Conservation (phyloP, 2,113 vertebrate genomes). For the Etia nguti region DNA sequence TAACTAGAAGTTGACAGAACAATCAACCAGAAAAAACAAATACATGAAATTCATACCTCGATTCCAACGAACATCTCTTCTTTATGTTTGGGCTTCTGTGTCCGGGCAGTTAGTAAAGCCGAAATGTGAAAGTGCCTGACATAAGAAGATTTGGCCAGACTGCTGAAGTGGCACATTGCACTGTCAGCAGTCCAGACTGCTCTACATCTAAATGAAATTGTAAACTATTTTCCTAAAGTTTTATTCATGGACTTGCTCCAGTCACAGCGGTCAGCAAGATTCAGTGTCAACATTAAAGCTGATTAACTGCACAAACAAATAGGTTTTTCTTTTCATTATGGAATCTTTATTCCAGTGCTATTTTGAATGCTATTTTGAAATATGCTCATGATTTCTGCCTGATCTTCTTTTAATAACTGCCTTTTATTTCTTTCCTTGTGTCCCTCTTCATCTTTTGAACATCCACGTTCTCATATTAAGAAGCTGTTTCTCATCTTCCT, state of each 20-base stretch:
- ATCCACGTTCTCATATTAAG: neutral
- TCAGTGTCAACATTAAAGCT: neutral
- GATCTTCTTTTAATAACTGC: neutral
- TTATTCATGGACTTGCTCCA: neutral
- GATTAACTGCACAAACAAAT: neutral
- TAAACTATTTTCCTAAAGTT: neutral
- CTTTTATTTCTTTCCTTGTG: neutral
- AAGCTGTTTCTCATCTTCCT: neutral
- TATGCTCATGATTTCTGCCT: neutral
- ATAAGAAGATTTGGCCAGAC: neutral
- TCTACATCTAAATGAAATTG: neutral
- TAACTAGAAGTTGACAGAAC: neutral
- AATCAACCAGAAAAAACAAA: neutral
- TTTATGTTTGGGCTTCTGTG: neutral
- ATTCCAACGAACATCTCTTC: neutral
- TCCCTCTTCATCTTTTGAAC: neutral
- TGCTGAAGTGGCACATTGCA: neutral
- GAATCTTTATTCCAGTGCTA: neutral
- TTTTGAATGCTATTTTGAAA: neutral
- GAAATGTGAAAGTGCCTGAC: neutral
- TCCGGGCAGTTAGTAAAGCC: neutral
- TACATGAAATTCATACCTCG: neutral
- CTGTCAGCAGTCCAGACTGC: neutral
- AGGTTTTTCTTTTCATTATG: neutral
- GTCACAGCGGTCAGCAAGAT: neutral